Evolutionary conservation across 2,888 invertebrate genomes (phyloP), one percentile per base, ranked within the genome.

Genomic region (Pediacus dermestoides): DNA sequence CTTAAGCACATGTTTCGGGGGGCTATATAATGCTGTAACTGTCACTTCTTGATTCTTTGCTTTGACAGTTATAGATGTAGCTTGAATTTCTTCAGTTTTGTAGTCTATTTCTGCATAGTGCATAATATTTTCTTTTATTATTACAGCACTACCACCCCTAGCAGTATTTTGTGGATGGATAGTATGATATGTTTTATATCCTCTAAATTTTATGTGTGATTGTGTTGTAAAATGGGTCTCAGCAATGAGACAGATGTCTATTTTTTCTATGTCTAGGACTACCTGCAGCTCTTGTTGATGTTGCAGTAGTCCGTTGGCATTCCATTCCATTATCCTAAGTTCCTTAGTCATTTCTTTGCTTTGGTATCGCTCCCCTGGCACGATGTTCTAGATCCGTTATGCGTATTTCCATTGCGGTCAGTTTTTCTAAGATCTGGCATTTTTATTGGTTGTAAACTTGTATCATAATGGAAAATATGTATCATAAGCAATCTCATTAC

Each of bases 171-270:
- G 39, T 14, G 41, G 48, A 30, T 52, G 50, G 22, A 37, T 43
- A 15, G 48, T 38, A 28, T 46, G 41, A 27, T 50, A 45, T 27
- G 41, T 30, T 31, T 44, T 45, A 27, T 40, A 50, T 34, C 41
- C 37, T 30, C 41, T 43, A 23, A 50, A 41, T 45, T 34, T 50
- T 16, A 48, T 33, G 16, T 38, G 43, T 10, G 47, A 44, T 30
- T 48, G 27, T 15, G 48, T 48, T 1, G 49, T 48, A 28, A 50
- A 47, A 32, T 53, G 51, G 9, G 51, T 54, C 30, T 50, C 42
- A 25, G 47, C 37, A 10, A 46, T 37, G 16, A 44, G 34, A 12
- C 38, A 41, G 18, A 50, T 37, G 34, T 53, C 46, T 30, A 49
- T 50, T n/a, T n/a, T 26, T 47, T 46, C 40, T 50, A 34, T 40